A percentile compares a stretch with the other conserved stretches of the same genome.
Conservation (phyloP, 2,113 vertebrate genomes). For the Poeciliopsis prolifica region DNA sequence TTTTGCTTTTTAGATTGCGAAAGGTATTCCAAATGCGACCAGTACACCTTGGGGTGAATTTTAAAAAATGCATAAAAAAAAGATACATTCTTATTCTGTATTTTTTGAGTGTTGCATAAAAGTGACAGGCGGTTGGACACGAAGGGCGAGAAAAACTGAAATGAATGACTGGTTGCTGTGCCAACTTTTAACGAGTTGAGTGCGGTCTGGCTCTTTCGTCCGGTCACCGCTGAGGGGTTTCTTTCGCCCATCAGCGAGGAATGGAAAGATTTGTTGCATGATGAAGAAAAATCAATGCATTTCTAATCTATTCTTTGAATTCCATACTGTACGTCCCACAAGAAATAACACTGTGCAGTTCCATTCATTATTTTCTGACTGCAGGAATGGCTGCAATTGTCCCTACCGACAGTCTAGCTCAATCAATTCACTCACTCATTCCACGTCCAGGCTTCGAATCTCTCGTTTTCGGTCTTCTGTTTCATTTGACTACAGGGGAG, state of each 20-base stretch:
- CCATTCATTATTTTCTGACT: neutral
- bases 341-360: neutral
- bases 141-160: no score
- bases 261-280: no score
- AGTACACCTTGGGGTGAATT: neutral
- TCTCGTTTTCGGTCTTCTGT: constrained; percentile 9
- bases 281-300: neutral
- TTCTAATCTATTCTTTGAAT: neutral
- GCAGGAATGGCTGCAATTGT: constrained; percentile 13
- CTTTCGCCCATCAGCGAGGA: no score
- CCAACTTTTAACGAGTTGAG: neutral
- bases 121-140: no score
- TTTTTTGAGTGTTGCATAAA: no score
- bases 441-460: constrained; percentile 9
- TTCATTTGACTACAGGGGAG: constrained; percentile 35
- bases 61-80: neutral
- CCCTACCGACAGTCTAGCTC: constrained; percentile 9
- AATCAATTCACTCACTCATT: constrained; percentile 14
- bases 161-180: no score
- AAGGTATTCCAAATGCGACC: neutral
- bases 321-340: neutral
- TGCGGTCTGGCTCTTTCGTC: neutral
- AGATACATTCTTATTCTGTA: no score
- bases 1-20: neutral
- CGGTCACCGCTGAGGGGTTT: neutral